phyloP scores from a whole-genome alignment of 2,113 vertebrate genomes.

The Scytalopus superciliaris region DNA sequence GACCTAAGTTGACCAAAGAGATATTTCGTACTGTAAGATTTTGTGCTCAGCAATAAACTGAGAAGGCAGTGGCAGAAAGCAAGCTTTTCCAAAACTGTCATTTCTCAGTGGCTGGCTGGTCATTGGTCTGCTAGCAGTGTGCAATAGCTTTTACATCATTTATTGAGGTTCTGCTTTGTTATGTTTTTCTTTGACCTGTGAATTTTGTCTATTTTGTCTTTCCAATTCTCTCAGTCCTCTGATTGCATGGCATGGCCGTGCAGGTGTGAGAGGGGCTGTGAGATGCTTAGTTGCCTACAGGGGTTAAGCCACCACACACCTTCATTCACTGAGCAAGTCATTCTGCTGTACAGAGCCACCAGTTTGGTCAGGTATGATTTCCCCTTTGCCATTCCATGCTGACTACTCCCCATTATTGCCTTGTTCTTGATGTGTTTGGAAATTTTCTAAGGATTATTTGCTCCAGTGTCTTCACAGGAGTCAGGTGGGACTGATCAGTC shows the following conservation, averaged over 20 bases:
- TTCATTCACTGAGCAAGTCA: not conserved
- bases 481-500: not conserved
- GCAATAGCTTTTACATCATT: not conserved
- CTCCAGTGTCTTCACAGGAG: not conserved
- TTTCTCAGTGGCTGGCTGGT: not conserved
- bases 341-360: not conserved
- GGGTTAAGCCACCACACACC: fast-evolving
- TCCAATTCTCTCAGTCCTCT: not conserved
- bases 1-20: not conserved
- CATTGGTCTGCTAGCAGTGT: not conserved
- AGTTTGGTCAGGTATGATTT: not conserved
- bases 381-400: not conserved
- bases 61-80: not conserved
- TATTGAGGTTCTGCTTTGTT: not conserved
- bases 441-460: not conserved
- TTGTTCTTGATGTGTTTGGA: not conserved
- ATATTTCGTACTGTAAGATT: not conserved
- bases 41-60: not conserved
- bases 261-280: not conserved
- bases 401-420: not conserved
- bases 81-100: not conserved
- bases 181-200: not conserved
- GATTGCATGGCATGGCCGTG: not conserved
- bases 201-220: not conserved
- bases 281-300: not conserved